These are phyloP conservation scores for Camelus bactrianus DNA, from an alignment of 2,113 vertebrate species.

Conservation along the genomic window DNA sequence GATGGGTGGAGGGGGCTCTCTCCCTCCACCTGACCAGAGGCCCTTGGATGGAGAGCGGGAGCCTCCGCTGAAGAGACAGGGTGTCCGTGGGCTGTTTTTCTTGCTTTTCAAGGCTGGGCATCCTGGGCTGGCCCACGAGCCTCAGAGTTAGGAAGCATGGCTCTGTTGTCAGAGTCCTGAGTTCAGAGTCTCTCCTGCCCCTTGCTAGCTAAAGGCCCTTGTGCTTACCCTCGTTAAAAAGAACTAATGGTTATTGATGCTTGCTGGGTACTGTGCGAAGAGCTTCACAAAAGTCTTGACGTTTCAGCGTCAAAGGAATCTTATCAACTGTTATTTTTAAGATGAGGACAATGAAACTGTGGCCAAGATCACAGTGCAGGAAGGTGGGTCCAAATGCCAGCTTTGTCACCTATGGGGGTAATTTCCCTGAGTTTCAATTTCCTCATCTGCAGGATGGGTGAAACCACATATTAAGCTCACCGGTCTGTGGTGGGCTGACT, in stretches of 20 bases:
- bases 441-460: background rate
- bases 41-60: background rate
- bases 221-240: accelerated
- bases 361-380: background rate
- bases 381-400: background rate
- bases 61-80: background rate
- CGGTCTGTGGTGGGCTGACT: background rate
- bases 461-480: background rate
- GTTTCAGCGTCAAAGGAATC: background rate
- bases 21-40: background rate
- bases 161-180: background rate
- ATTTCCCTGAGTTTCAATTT: background rate
- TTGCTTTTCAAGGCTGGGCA: background rate
- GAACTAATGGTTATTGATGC: background rate
- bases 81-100: background rate
- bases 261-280: background rate
- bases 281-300: background rate
- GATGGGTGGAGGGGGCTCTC: background rate
- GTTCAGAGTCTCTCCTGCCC: background rate
- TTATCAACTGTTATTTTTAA: background rate
- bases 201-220: background rate
- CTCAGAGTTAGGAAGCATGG: background rate
- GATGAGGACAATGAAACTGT: background rate
- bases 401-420: background rate
- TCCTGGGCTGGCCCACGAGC: background rate